Base-by-base conservation (phyloP, 2,888 invertebrate species). In the Lordiphosa andalusiaca region DNA sequence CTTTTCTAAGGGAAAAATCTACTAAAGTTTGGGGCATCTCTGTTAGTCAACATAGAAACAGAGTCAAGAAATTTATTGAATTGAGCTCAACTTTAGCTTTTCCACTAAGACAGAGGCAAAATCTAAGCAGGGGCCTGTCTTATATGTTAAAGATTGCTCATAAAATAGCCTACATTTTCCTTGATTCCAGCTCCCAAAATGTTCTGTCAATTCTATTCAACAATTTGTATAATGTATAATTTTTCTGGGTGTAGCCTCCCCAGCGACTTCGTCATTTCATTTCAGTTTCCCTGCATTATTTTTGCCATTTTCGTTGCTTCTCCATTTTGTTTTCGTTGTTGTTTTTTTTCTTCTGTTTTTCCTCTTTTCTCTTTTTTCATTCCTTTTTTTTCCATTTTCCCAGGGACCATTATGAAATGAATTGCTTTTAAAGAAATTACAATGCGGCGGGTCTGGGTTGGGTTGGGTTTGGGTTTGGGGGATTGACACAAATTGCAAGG, bases 371-470 rank as follows among this genome's bases (percentile, higher is more conserved):
- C 55, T 53, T 38, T 65, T 73, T 59, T 56, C 48, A 1, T n/a
- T n/a, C n/a, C n/a, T n/a, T n/a, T 44, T 49, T 62, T 50, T 55
- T 47, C 7, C 38, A 37, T 38, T 67, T 70, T 64, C 58, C 65
- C 51, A 59, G 50, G 35, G 64, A 67, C 71, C 73, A 78, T 85
- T 84, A 83, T 77, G 75, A 86, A 86, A 84, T 84, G 80, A 86
- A 85, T 86, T 82, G 84, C 84, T 86, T 85, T 85, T 85, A 86
- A 73, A 85, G 82, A 86, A 85, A 85, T 85, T 85, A 84, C 84
- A 82, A 80, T 83, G 82, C 82, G 80, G 73, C 73, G 65, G 64
- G 64, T 56, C 56, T 63, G 50, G 50, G 16, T 16, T 16, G 1
- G 50, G 63, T 49, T 35, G 63, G 50, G 50, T 1, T 16, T 16